These are phyloP conservation scores for Parazoanthus swiftii DNA, from an alignment of 92 coral and sea anemone genomes.

Conservation along the genomic window DNA sequence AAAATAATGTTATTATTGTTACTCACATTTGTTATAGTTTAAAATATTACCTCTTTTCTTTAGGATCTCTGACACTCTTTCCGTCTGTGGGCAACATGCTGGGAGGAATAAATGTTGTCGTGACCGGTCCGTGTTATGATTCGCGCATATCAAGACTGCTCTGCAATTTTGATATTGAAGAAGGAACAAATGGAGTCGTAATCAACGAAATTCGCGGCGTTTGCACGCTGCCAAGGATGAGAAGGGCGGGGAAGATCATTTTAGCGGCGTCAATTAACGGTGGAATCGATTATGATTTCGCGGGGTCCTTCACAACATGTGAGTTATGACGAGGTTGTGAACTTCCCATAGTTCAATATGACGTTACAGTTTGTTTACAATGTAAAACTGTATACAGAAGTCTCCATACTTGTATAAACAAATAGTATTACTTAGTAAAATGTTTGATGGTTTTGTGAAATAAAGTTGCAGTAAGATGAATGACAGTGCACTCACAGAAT, in stretches of 20 bases:
- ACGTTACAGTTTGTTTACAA: no score
- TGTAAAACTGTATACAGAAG: no score
- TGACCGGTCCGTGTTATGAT: slow-evolving; percentile 1
- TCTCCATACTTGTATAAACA: no score
- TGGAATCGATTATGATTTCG: not conserved
- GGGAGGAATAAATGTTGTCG: not conserved
- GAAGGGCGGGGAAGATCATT: not conserved
- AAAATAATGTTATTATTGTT: no score
- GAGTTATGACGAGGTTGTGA: not conserved
- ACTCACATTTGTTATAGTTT: no score
- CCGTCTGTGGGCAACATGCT: slow-evolving; percentile 4
- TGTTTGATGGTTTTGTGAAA: no score
- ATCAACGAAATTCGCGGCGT: not conserved
- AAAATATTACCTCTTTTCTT: not conserved
- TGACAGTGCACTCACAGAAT: no score
- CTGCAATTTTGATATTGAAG: slow-evolving; percentile 6
- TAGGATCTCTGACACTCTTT: slow-evolving; percentile 4
- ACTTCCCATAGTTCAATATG: not conserved
- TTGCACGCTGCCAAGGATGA: not conserved
- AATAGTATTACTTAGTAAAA: no score
- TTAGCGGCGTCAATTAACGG: not conserved
- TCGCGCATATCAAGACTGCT: not conserved
- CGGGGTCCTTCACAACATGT: not conserved
- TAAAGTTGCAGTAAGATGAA: no score
- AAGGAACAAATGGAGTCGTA: not conserved